Conservation (phyloP, 2,113 vertebrate genomes). For the Zosterops borbonicus region DNA sequence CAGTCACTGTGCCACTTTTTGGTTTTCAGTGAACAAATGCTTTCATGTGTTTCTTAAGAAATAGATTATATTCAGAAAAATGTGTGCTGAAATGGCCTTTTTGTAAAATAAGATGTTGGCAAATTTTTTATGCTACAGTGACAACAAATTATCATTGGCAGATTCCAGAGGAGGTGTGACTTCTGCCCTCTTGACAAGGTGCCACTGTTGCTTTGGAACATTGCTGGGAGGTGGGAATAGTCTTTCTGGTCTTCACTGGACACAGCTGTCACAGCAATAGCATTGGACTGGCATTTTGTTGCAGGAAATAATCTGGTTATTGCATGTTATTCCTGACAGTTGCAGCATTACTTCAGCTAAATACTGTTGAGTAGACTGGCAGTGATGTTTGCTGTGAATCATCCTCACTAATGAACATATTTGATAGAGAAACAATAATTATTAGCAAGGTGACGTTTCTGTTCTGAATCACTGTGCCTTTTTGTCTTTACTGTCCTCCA, state of each 20-base stretch:
- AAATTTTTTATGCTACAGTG: neutral
- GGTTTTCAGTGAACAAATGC: neutral
- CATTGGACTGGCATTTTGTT: neutral
- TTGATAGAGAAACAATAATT: neutral
- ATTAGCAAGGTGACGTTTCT: neutral
- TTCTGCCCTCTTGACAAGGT: neutral
- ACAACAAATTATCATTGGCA: neutral
- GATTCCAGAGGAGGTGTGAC: neutral
- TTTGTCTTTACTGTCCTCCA: neutral
- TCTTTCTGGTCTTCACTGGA: neutral
- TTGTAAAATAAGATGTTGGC: neutral
- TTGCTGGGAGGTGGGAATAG: accelerated
- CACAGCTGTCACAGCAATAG: neutral
- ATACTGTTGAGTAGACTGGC: neutral
- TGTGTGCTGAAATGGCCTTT: neutral
- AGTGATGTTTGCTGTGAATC: neutral
- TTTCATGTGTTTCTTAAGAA: neutral
- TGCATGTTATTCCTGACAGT: neutral
- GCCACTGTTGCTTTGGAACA: neutral
- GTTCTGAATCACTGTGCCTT: neutral
- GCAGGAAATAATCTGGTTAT: neutral
- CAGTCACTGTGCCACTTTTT: neutral
- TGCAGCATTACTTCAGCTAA: neutral
- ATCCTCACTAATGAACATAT: neutral
- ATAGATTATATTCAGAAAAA: neutral